Base-by-base conservation (phyloP, 2,113 vertebrate species). In the Ammodytes marinus region DNA sequence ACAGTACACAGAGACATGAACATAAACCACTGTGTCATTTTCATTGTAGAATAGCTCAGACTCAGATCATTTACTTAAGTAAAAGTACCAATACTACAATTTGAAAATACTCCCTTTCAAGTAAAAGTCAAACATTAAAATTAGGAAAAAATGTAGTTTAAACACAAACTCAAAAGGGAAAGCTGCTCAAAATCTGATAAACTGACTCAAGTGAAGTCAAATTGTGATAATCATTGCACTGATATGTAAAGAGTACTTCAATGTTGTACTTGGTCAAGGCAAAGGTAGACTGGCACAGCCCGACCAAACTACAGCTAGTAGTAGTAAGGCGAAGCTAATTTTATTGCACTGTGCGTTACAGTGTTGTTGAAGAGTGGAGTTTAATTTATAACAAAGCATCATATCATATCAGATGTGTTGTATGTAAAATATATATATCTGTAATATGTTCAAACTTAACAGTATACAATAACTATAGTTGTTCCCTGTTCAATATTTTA, bases 1-100 rank as follows among this genome's bases (percentile, higher is more conserved):
- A 49, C 39, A 39, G 54, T 17, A 71, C 46, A 52, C 49, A 67
- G 63, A 67, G 53, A 46, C 37, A 58, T 39, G 13, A 73, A 66
- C 43, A 53, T 74, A 12, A 69, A 49, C 50, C 49, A 40, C 61
- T 11, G 3, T 9, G 15, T 5, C 13, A 42, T 83, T 67, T 55
- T 57, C 8, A 43, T 10, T 9, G 9, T 67, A 54, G 8, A 76
- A n/a, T 60, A 54, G 12, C 27, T 69, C 47, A 39, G 14, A 8
- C 7, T 9, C 15, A 6, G 9, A 54, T 63, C 14, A 54, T 47
- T 71, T 6, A 57, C 42, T 42, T 10, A 15, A 35, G 42, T 74
- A 47, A 10, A 52, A 69, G 17, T 27, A 45, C 6, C 27, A 10
- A 39, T 11, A 8, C 11, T 17, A 50, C 27, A 27, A 27, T 27